These are phyloP conservation scores for Campylorhamphus procurvoides DNA, from an alignment of 2,113 vertebrate genomes.

Conservation along the genomic window DNA sequence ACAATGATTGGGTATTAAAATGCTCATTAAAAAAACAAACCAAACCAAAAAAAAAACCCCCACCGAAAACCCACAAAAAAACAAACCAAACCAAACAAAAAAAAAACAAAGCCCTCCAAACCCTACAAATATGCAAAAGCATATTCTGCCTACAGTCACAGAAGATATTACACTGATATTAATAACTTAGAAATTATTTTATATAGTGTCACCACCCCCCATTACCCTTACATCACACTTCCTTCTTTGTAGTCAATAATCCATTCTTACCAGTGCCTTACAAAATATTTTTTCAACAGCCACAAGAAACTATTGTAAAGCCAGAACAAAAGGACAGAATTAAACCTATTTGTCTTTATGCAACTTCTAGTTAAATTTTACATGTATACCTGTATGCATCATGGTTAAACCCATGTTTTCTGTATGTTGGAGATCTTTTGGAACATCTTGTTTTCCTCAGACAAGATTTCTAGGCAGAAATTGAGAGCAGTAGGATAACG, in stretches of 20 bases:
- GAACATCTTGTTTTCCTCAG: neutral
- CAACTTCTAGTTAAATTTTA: neutral
- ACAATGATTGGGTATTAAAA: neutral
- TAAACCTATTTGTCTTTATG: neutral
- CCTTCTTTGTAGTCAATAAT: neutral
- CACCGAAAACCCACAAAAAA: neutral
- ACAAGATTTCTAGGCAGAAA: neutral
- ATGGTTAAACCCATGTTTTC: neutral
- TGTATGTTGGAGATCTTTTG: neutral
- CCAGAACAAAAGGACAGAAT: neutral
- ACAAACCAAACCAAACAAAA: neutral
- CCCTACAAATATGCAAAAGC: neutral
- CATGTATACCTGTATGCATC: fast-evolving
- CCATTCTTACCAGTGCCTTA: neutral
- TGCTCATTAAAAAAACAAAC: neutral
- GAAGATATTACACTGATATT: neutral
- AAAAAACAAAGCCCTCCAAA: neutral
- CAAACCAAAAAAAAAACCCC: neutral
- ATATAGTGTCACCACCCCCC: neutral
- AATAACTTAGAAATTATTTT: neutral
- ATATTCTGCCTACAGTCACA: neutral
- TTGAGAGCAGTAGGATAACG: neutral
- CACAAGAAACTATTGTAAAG: neutral
- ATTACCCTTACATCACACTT: neutral
- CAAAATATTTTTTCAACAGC: neutral